Evolutionary conservation across 2,888 invertebrate species (phyloP).

Genomic region (Paralinhomoeus sp.): DNA sequence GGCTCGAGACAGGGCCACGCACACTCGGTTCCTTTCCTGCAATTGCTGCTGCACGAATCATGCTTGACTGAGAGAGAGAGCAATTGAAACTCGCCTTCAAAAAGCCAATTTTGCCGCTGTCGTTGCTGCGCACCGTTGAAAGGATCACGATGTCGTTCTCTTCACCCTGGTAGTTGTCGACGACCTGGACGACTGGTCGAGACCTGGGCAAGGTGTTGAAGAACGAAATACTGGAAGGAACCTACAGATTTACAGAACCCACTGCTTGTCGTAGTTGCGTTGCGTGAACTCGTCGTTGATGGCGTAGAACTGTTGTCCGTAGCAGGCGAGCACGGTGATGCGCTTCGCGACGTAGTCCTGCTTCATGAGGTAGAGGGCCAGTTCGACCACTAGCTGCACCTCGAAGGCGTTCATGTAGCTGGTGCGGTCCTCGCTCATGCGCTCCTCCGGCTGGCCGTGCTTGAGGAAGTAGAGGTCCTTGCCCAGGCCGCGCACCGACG

Average conservation of each 20-base stretch:
- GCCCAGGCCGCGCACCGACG: slow-evolving; percentile 38
- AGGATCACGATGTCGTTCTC: slow-evolving; percentile 48
- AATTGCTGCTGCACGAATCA: slow-evolving; percentile 4
- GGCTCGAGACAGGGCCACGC: slow-evolving; percentile 42
- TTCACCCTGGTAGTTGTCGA: slow-evolving; percentile 60
- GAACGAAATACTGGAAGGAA: no score
- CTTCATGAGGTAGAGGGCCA: slow-evolving; percentile 11
- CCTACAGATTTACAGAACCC: no score
- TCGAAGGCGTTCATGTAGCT: slow-evolving; percentile 36
- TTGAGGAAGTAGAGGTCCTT: slow-evolving; percentile 44
- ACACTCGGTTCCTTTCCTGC: slow-evolving; percentile 19
- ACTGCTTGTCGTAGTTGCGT: neutral
- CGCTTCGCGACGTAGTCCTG: slow-evolving; percentile 22
- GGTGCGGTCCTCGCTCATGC: no score
- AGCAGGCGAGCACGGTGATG: slow-evolving; percentile 49
- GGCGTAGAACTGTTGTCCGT: slow-evolving; percentile 44
- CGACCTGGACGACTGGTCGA: slow-evolving; percentile 28
- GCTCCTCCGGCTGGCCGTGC: slow-evolving; percentile 8
- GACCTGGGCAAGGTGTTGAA: no score
- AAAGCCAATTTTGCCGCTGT: slow-evolving; percentile 20
- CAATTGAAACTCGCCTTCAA: slow-evolving; percentile 9
- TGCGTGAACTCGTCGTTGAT: slow-evolving; percentile 28
- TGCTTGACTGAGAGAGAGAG: slow-evolving; percentile 12
- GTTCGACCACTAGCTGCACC: slow-evolving; percentile 37
- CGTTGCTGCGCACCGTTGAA: slow-evolving; percentile 17